Evolutionary conservation across 1,140 invertebrate species (phyloP).

Genomic region (Anagrus nilaparvatae): DNA sequence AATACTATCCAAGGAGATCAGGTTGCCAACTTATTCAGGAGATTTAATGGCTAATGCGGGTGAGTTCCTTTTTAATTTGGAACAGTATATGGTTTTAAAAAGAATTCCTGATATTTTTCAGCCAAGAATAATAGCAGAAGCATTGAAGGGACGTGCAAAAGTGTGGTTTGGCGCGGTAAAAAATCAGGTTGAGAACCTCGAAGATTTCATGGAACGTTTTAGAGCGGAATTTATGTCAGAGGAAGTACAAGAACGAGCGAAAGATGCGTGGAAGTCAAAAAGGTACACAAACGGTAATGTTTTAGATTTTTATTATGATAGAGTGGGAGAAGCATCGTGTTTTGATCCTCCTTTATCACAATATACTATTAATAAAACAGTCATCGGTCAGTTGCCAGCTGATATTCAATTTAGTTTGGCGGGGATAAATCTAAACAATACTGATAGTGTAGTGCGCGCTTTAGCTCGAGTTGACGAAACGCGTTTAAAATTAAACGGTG

Average conservation of each 20-base stretch:
- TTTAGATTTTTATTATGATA: not conserved
- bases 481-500: too few relatives aligned
- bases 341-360: not conserved
- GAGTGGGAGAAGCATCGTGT: not conserved
- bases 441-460: not conserved
- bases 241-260: not conserved
- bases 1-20: too few relatives aligned
- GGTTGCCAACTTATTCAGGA: too few relatives aligned
- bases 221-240: not conserved
- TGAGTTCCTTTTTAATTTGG: too few relatives aligned
- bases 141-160: not conserved
- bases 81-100: too few relatives aligned
- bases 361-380: not conserved
- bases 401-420: not conserved
- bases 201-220: not conserved
- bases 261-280: not conserved
- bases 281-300: not conserved
- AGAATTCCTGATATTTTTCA: too few relatives aligned
- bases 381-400: too few relatives aligned
- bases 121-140: too few relatives aligned
- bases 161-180: not conserved
- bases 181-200: not conserved
- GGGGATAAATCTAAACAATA: not conserved
- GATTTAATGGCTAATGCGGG: too few relatives aligned
- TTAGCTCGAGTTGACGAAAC: not conserved